Percentiles rank a stretch among this genome's conserved stretches.
Conservation (phyloP, 2,888 invertebrate genomes). For the Phalangium opilio region DNA sequence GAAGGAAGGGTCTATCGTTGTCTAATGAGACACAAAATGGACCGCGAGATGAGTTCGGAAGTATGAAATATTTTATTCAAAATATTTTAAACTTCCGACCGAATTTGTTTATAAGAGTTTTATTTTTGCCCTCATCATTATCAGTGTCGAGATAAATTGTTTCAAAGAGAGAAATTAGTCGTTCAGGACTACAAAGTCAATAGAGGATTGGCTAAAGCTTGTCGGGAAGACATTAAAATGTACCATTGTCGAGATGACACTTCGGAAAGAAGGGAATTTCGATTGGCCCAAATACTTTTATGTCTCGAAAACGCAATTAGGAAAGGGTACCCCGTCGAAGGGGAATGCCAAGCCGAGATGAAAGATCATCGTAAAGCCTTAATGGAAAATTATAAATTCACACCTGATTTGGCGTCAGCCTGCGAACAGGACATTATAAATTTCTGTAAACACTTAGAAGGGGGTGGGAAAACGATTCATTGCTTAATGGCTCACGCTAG, state of each 20-base stretch:
- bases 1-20: constrained; percentile 77
- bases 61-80: too few species aligned
- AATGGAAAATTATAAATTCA: constrained; percentile 82
- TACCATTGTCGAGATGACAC: constrained; percentile 61
- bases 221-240: constrained; percentile 71
- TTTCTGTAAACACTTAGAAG: constrained; percentile 48
- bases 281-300: constrained; percentile 73
- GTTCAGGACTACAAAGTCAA: constrained; percentile 80
- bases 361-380: constrained; percentile 74
- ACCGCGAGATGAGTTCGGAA: constrained; percentile 41
- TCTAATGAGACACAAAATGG: constrained; percentile 63
- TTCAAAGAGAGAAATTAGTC: constrained; percentile 69
- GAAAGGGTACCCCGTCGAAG: constrained; percentile 43
- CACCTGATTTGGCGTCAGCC: constrained; percentile 75
- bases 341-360: constrained; percentile 76
- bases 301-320: constrained; percentile 56
- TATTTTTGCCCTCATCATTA: too few species aligned
- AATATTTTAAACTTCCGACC: too few species aligned
- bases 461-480: constrained; percentile 79
- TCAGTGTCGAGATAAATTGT: constrained; percentile 63
- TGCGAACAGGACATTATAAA: constrained; percentile 70
- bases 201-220: constrained; percentile 70
- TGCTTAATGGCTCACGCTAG: constrained; percentile 83
- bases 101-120: too few species aligned
- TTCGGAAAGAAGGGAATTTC: constrained; percentile 57